Base-by-base conservation (phyloP, 2,113 vertebrate genomes). In the Spea multiplicata region DNA sequence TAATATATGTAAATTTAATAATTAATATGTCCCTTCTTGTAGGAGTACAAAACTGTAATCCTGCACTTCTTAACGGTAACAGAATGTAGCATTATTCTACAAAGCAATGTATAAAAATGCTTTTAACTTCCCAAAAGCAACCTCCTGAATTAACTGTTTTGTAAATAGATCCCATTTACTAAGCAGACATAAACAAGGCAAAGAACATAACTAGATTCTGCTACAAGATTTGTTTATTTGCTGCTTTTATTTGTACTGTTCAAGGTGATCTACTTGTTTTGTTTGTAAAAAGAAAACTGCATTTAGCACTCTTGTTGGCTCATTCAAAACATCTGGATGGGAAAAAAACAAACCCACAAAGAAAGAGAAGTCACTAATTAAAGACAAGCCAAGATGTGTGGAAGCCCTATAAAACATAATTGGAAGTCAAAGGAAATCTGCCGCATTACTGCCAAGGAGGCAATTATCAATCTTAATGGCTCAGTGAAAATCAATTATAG, bases 401-500 rank as follows among this genome's bases (percentile, higher is more conserved):
- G 76, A 68, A 65, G 68, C 72, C 69, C 73, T 76, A 81, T 75
- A 75, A 76, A 75, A 59, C 10, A 81, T 70, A 81, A 81, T 81
- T 76, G 80, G 76, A 76, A 81, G 71, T 81, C 66, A 76, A 75
- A 76, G 66, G 71, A 45, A 81, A 76, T 70, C 80, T 76, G 67
- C 64, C 48, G 78, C 59, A 74, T 80, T 67, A 80, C 71, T 68
- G 78, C 78, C 74, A 71, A 80, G 71, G 71, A 61, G 14, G 52
- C 71, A 80, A 80, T 80, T 80, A 74, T 80, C 78, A 74, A 80
- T 74, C 71, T 80, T 80, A 80, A 80, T 73, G 78, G 71, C 65
- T 80, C 78, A 80, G 71, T 74, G 78, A 73, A 73, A 80, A 80
- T 80, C 78, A 80, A 80, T 80, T 80, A 80, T 61, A 80, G 71